phyloP scores from a whole-genome alignment of 2,797 vertebrate genomes.

The Karalla daura region DNA sequence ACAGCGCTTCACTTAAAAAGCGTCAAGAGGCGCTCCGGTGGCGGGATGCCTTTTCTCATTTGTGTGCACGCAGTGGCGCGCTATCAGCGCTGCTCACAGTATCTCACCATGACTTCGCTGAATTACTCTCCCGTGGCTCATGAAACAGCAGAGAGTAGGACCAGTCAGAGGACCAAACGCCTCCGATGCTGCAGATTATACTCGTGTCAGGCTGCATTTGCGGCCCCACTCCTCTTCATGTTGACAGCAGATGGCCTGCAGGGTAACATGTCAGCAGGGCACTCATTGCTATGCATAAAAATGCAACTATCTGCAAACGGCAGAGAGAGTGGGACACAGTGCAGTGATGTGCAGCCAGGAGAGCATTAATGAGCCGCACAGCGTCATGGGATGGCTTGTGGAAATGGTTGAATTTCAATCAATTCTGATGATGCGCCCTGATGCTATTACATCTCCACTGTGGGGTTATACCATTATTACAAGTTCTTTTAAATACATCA shows the following conservation, averaged over 20 bases:
- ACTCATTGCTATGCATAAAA: constrained; percentile 58
- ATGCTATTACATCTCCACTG: constrained; percentile 19
- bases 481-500: constrained; percentile 39
- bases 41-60: constrained; percentile 17
- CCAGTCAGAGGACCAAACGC: constrained; percentile 32
- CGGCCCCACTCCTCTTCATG: constrained; percentile 8
- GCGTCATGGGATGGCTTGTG: constrained; percentile 15
- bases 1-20: constrained; percentile 15
- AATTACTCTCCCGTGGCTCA: constrained; percentile 11
- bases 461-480: constrained; percentile 28
- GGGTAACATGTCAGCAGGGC: constrained; percentile 65
- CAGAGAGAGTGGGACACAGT: constrained; percentile 9
- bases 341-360: constrained; percentile 10
- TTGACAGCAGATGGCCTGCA: constrained; percentile 60
- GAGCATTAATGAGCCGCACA: constrained; percentile 33
- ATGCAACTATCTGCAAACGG: constrained; percentile 45
- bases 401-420: constrained; percentile 41
- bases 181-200: constrained; percentile 50
- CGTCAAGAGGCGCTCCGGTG: constrained; percentile 8
- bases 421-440: constrained; percentile 30
- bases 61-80: not conserved
- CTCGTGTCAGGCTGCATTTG: constrained; percentile 41
- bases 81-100: not conserved
- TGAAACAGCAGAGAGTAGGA: constrained; percentile 15
- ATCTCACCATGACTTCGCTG: constrained; percentile 1